Conservation (phyloP, 2,797 vertebrate species). For the Chloroceryle amazona region DNA sequence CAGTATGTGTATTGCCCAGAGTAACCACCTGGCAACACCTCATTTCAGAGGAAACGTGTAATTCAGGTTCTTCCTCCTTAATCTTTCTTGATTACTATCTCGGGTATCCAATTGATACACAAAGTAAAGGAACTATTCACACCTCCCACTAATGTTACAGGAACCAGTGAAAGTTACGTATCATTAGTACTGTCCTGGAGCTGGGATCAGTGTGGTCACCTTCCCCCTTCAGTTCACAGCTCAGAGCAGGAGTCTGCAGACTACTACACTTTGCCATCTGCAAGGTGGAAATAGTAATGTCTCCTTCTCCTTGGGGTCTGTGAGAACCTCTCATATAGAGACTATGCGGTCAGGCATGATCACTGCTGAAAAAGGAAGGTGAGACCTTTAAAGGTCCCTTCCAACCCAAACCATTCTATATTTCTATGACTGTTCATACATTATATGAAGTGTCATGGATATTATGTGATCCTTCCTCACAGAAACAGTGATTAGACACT, state of each 20-base stretch:
- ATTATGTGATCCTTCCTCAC: no score
- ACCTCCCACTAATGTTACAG: neutral
- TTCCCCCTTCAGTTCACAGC: neutral
- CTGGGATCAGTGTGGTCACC: neutral
- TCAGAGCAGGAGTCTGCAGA: neutral
- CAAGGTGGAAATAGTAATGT: neutral
- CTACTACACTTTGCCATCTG: neutral
- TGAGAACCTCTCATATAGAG: neutral
- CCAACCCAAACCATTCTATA: neutral
- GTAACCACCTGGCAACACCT: neutral
- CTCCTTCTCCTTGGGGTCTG: neutral
- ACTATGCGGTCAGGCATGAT: neutral
- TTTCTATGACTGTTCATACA: neutral
- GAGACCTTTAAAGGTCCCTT: neutral
- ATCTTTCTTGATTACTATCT: neutral
- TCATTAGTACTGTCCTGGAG: neutral
- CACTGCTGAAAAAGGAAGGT: neutral
- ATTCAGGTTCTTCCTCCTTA: neutral
- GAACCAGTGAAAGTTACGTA: neutral
- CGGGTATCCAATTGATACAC: neutral
- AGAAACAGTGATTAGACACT: no score
- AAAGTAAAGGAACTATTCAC: neutral
- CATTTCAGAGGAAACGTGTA: neutral
- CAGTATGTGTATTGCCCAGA: neutral
- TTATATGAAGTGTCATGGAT: no score